Percentiles rank a stretch among this genome's conserved stretches.
These are phyloP conservation scores for Neoniphon sammara DNA, from an alignment of 2,797 vertebrate genomes.

Conservation along the genomic window DNA sequence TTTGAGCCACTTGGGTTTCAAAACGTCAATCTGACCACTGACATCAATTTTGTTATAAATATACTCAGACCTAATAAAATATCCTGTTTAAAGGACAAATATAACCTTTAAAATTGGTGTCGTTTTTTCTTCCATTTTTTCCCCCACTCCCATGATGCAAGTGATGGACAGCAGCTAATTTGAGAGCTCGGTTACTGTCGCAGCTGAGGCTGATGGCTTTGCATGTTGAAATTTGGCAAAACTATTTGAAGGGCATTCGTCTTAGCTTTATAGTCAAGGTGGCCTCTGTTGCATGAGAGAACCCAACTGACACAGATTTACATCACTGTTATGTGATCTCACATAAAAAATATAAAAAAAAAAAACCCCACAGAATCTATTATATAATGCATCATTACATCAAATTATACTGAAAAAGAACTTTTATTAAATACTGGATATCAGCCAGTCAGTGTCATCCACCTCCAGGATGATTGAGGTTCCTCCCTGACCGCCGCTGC, in stretches of 20 bases:
- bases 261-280: slow-evolving; percentile 56
- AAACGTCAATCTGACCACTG: neutral
- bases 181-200: slow-evolving; percentile 62
- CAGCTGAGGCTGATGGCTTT: slow-evolving; percentile 62
- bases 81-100: slow-evolving; percentile 26
- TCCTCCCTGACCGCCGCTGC: no score
- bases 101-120: slow-evolving; percentile 64
- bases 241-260: slow-evolving; percentile 67
- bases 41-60: slow-evolving; percentile 17
- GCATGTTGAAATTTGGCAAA: slow-evolving; percentile 59
- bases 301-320: slow-evolving; percentile 40
- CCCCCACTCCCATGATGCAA: slow-evolving; percentile 59
- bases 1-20: neutral
- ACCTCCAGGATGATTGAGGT: no score
- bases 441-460: no score
- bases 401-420: neutral
- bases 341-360: slow-evolving; percentile 2
- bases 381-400: neutral
- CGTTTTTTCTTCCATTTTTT: neutral
- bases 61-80: slow-evolving; percentile 6
- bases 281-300: slow-evolving; percentile 49
- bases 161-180: slow-evolving; percentile 62
- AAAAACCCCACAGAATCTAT: no score
- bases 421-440: slow-evolving; percentile 2
- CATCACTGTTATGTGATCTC: slow-evolving; percentile 37